Percentiles rank a stretch among this genome's conserved stretches.
Evolutionary conservation across 2,888 invertebrate genomes (phyloP).

Genomic region (Brassicogethes aeneus): DNA sequence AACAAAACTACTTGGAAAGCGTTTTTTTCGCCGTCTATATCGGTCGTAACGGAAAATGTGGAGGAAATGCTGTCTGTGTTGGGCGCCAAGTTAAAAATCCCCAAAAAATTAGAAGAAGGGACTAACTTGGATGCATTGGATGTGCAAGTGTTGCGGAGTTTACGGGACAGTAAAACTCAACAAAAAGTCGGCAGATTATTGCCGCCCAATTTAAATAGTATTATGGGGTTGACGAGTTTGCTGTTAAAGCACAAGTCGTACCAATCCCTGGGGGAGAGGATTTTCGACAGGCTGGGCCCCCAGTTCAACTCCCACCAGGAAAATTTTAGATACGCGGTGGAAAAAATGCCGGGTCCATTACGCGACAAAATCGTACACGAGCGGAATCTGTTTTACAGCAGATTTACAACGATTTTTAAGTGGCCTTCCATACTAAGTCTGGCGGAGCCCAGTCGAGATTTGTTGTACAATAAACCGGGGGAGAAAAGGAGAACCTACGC

Average conservation of each 20-base stretch:
- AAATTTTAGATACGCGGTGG: background rate
- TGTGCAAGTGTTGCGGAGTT: background rate
- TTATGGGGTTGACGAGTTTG: conserved; percentile 15
- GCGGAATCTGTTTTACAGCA: conserved; percentile 14
- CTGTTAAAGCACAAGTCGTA: conserved; percentile 9
- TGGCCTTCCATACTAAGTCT: conserved; percentile 20
- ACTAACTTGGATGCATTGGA: background rate
- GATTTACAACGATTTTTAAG: conserved; percentile 17
- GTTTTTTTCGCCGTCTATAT: no score
- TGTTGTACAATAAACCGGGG: no score
- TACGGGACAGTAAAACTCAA: no score
- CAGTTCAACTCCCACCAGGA: background rate
- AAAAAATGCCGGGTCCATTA: conserved; percentile 1
- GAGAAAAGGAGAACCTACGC: no score
- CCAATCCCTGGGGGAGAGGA: background rate
- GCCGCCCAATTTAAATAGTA: conserved; percentile 16
- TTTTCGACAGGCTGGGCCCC: background rate
- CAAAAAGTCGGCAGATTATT: no score
- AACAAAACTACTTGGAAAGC: no score
- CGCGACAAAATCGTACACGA: conserved; percentile 5
- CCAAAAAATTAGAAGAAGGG: background rate
- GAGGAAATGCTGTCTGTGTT: background rate
- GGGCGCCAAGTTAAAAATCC: background rate
- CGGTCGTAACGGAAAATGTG: background rate
- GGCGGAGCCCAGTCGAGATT: conserved; percentile 12